Evolutionary conservation across 1,140 invertebrate genomes (phyloP), one percentile per base, ranked within the genome.

Genomic region (Euglossa dilemma): DNA sequence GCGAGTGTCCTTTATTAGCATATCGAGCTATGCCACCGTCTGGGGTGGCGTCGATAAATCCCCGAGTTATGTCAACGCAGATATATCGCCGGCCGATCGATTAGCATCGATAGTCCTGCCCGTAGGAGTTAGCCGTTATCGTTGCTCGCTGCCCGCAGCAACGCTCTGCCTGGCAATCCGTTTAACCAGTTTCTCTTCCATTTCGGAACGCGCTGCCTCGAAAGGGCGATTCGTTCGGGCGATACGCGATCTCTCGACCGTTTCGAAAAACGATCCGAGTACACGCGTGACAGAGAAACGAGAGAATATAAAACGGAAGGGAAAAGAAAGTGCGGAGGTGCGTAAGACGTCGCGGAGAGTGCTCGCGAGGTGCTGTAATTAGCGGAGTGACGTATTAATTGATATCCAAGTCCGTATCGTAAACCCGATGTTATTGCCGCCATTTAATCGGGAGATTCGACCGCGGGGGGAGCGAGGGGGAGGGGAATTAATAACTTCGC

Each of bases 21-120:
- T 91, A 90, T 87, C 89, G 88, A 88, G 78, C 86, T 82, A 86
- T 79, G 78, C 83, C 83, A 85, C 50, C 90, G 74, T 89, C 82
- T 87, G 85, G 86, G 83, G 80, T 88, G 91, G 92, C 90, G 90
- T 87, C 92, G 88, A 93, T 93, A 93, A 93, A 93, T 93, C 92
- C 90, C 89, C 85, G 85, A 89, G 89, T 92, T 92, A 92, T 91
- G 91, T 93, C 90, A 91, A 87, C 89, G 87, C 75, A 91, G 92
- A 92, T 91, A 92, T 91, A 92, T 92, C 90, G 90, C 71, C 85
- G 72, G 73, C 83, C 90, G 91, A 93, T 93, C 91, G 91, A 92
- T 91, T 93, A 92, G 87, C 90, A 90, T 90, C 89, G 89, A 91
- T 92, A 90, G 90, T 85, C 90, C 84, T 87, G 76, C 88, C 81